Evolutionary conservation across 2,113 vertebrate genomes (phyloP).

Genomic region (Tichodroma muraria): DNA sequence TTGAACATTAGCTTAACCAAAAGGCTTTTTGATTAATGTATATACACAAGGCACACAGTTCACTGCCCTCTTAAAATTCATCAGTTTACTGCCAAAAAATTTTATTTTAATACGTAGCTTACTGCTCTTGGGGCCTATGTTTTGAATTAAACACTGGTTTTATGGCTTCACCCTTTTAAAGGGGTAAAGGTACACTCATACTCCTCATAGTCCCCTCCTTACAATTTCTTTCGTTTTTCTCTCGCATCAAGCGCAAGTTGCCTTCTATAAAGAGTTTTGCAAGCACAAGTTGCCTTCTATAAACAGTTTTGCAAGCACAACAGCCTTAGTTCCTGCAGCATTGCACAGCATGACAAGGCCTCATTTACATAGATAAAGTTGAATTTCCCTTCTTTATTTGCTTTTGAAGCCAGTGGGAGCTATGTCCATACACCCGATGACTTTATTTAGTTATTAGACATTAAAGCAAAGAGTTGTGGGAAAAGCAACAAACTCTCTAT

Average conservation of each 20-base stretch:
- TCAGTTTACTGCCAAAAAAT: constrained; percentile 33
- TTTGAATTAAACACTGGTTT: constrained; percentile 18
- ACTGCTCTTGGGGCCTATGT: not conserved
- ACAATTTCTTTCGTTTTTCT: constrained; percentile 1
- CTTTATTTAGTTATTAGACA: not conserved
- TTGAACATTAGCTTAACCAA: not conserved
- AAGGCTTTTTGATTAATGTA: not conserved
- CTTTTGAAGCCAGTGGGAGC: not conserved
- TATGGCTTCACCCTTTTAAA: constrained; percentile 13
- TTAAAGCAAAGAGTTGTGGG: not conserved
- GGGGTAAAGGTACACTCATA: not conserved
- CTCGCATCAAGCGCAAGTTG: not conserved
- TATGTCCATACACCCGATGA: not conserved
- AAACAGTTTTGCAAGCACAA: not conserved
- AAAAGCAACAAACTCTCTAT: not conserved
- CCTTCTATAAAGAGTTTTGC: no score
- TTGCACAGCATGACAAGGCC: not conserved
- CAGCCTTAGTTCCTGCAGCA: not conserved
- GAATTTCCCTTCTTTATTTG: constrained; percentile 5
- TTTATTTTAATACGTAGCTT: constrained; percentile 23
- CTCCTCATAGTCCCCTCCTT: not conserved
- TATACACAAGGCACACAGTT: not conserved
- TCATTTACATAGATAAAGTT: not conserved
- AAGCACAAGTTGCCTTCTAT: not conserved
- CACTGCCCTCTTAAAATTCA: not conserved